Evolutionary conservation across 2,888 invertebrate species (phyloP).

Genomic region (Drosophila siamana): DNA sequence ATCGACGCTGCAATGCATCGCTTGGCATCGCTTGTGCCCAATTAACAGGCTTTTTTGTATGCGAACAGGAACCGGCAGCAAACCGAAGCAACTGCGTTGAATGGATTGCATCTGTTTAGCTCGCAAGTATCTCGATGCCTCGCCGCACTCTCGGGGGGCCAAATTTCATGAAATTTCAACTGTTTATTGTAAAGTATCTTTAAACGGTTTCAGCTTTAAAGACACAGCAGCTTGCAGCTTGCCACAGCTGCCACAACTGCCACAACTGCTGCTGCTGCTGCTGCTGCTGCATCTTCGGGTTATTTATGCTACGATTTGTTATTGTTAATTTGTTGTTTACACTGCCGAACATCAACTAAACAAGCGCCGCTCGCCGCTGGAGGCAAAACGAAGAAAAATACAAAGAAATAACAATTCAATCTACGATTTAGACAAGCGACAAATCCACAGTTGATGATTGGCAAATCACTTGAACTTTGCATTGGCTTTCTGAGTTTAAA

Average conservation of each 20-base stretch:
- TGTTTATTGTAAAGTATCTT: conserved; percentile 52
- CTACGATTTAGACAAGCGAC: conserved; percentile 4
- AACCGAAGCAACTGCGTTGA: conserved; percentile 6
- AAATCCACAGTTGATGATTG: no score
- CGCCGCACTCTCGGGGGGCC: conserved; percentile 29
- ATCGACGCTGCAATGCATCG: conserved; percentile 27
- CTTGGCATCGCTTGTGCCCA: conserved; percentile 29
- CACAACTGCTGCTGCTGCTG: conserved; percentile 28
- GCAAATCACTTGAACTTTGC: no score
- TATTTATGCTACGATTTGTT: conserved; percentile 58
- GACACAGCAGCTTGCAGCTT: conserved; percentile 15
- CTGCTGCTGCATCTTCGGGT: conserved; percentile 30
- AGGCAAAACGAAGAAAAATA: conserved; percentile 37
- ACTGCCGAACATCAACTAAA: conserved; percentile 68
- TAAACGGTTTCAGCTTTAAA: conserved; percentile 36
- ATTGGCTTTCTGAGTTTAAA: no score
- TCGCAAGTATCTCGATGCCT: background rate
- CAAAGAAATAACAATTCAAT: conserved; percentile 14
- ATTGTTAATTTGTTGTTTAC: conserved; percentile 61
- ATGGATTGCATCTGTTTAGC: conserved; percentile 43
- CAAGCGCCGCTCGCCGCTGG: conserved; percentile 69
- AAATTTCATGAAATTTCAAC: conserved; percentile 39
- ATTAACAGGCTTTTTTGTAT: conserved; percentile 55
- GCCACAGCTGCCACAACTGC: conserved; percentile 25
- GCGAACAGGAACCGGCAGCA: conserved; percentile 15